phyloP scores from a whole-genome alignment of 2,113 vertebrate species.

The Brachirus orientalis region DNA sequence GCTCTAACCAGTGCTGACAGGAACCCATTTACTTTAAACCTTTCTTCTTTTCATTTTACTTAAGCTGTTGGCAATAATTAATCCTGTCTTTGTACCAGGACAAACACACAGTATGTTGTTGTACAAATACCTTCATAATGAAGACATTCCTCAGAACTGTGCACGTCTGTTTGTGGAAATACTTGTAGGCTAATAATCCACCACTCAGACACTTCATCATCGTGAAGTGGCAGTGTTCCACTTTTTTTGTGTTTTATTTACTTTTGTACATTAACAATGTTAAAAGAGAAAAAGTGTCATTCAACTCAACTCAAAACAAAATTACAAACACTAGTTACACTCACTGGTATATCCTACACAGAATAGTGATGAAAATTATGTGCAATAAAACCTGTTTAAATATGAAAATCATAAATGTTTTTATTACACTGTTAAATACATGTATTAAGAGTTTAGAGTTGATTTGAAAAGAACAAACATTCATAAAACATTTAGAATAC shows the following conservation, averaged over 20 bases:
- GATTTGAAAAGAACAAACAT: no score
- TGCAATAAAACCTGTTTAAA: no score
- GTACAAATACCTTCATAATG: constrained; percentile 31
- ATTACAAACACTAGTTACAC: no score
- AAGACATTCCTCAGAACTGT: constrained; percentile 17
- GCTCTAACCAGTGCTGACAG: not conserved
- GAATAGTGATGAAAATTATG: no score
- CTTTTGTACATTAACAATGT: not conserved
- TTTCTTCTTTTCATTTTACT: constrained; percentile 43
- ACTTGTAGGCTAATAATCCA: constrained; percentile 59
- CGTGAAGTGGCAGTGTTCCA: constrained; percentile 16
- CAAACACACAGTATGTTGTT: constrained; percentile 32
- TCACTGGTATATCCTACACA: no score
- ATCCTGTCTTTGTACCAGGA: constrained; percentile 41
- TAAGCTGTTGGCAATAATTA: constrained; percentile 53
- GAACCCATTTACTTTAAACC: constrained; percentile 15
- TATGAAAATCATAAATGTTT: no score
- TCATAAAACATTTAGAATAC: no score
- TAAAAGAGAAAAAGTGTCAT: not conserved
- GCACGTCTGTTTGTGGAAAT: constrained; percentile 33
- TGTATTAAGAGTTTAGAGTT: no score
- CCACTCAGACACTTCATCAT: constrained; percentile 6
- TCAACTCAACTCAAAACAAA: no score
- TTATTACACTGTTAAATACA: no score
- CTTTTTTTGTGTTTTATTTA: not conserved